A percentile compares a stretch with the other conserved stretches of the same genome.
phyloP scores from a whole-genome alignment of 2,797 vertebrate species.

The Sebastes kiyomatsui region DNA sequence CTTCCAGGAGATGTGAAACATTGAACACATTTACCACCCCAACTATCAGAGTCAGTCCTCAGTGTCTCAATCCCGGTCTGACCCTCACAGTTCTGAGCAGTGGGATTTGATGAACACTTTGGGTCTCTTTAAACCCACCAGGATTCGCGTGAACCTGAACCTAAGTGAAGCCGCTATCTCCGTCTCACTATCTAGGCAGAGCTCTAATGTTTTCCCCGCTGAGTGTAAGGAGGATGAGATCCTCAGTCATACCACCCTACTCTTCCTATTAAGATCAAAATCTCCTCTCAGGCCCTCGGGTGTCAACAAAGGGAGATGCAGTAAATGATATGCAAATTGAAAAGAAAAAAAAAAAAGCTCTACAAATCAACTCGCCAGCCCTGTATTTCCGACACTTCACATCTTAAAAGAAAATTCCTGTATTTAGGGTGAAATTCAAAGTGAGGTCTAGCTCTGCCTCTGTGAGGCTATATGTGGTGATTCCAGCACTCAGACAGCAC shows the following conservation, averaged over 20 bases:
- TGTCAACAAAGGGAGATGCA: slow-evolving; percentile 87
- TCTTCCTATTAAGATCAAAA: slow-evolving; percentile 86
- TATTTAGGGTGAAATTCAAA: slow-evolving; percentile 78
- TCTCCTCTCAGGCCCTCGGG: slow-evolving; percentile 83
- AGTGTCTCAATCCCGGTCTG: slow-evolving; percentile 25
- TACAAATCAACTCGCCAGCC: slow-evolving; percentile 80
- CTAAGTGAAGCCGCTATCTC: slow-evolving; percentile 53
- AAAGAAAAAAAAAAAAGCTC: slow-evolving; percentile 68
- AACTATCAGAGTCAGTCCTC: neutral
- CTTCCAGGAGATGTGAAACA: neutral
- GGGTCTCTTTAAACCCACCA: slow-evolving; percentile 60
- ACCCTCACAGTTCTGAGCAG: slow-evolving; percentile 25
- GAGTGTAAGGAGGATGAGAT: slow-evolving; percentile 78
- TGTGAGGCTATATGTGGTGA: slow-evolving; percentile 65
- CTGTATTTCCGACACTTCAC: slow-evolving; percentile 77
- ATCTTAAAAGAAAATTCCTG: slow-evolving; percentile 78
- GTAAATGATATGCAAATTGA: slow-evolving; percentile 89
- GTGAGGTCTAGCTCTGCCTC: slow-evolving; percentile 69
- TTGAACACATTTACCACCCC: neutral
- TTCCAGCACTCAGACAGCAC: slow-evolving; percentile 71
- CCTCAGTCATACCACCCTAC: slow-evolving; percentile 82
- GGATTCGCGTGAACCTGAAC: slow-evolving; percentile 62
- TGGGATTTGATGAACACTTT: slow-evolving; percentile 40
- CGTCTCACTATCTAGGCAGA: slow-evolving; percentile 68
- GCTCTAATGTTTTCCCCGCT: slow-evolving; percentile 77